Percentiles rank a stretch among this genome's conserved stretches.
Evolutionary conservation across 2,113 vertebrate species (phyloP).

Genomic region (Hystrix brachyura): DNA sequence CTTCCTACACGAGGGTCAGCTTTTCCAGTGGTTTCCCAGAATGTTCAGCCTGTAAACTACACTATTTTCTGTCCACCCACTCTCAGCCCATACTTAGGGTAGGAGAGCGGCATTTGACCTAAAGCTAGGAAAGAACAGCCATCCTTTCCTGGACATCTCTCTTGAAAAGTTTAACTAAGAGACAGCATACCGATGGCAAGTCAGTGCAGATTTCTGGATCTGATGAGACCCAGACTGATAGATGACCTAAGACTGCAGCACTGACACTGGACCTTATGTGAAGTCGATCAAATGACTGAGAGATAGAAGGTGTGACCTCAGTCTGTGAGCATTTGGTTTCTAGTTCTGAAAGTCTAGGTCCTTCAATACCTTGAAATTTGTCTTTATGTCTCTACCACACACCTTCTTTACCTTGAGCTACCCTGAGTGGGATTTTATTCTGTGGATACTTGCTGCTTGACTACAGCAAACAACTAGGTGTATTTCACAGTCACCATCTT

Average conservation of each 20-base stretch:
- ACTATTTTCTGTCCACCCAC: not conserved
- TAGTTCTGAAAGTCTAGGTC: not conserved
- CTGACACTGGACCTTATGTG: not conserved
- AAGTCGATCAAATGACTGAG: not conserved
- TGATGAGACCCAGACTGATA: not conserved
- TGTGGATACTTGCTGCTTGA: not conserved
- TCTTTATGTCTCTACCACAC: not conserved
- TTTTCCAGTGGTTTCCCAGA: not conserved
- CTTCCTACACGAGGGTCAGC: not conserved
- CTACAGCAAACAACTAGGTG: not conserved
- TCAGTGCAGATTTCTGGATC: not conserved
- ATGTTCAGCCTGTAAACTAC: not conserved
- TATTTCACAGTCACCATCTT: not conserved
- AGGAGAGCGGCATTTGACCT: not conserved
- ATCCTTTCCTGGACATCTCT: not conserved
- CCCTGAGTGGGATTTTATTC: not conserved
- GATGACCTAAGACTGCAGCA: not conserved
- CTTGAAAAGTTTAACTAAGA: constrained; percentile 38
- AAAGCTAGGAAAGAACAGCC: not conserved
- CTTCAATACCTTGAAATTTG: not conserved
- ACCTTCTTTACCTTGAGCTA: not conserved
- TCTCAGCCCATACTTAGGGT: not conserved
- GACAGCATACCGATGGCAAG: not conserved
- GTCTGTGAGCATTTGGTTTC: not conserved
- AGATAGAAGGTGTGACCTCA: not conserved